Conservation (phyloP, 2,113 vertebrate genomes). For the Sciurus niger region DNA sequence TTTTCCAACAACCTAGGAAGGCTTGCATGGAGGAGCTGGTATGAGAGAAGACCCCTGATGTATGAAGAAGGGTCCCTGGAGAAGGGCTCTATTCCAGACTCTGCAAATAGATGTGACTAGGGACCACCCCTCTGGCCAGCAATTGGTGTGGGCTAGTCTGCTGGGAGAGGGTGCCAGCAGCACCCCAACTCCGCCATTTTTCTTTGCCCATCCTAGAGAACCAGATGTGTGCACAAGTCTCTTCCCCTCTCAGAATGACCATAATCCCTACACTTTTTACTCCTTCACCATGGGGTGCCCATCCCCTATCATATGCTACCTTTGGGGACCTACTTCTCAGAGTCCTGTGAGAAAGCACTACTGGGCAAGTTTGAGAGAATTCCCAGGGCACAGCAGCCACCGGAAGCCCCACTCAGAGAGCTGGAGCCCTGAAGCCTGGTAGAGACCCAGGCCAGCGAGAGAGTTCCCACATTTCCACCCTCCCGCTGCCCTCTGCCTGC, state of each 20-base stretch:
- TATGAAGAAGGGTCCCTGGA: neutral
- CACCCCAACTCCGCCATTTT: fast-evolving
- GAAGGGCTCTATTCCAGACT: neutral
- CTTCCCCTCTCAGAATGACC: neutral
- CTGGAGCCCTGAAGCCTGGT: fast-evolving
- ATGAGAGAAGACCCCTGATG: fast-evolving
- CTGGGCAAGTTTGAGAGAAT: neutral
- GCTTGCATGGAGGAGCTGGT: neutral
- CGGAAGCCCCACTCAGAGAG: neutral
- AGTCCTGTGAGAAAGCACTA: neutral
- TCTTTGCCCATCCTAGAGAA: neutral
- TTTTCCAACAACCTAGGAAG: neutral
- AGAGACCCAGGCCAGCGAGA: neutral
- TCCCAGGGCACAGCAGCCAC: neutral
- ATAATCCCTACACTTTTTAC: fast-evolving
- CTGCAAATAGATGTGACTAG: neutral
- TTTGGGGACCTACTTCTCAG: neutral
- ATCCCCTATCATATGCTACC: fast-evolving
- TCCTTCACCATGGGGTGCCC: neutral
- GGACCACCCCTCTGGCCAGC: neutral
- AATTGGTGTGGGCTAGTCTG: neutral
- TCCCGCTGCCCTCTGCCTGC: neutral
- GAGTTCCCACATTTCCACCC: neutral
- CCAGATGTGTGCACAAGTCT: neutral
- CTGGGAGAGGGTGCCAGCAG: neutral